phyloP scores from a whole-genome alignment of 2,888 invertebrate species.

The Eupithecia exiguata region DNA sequence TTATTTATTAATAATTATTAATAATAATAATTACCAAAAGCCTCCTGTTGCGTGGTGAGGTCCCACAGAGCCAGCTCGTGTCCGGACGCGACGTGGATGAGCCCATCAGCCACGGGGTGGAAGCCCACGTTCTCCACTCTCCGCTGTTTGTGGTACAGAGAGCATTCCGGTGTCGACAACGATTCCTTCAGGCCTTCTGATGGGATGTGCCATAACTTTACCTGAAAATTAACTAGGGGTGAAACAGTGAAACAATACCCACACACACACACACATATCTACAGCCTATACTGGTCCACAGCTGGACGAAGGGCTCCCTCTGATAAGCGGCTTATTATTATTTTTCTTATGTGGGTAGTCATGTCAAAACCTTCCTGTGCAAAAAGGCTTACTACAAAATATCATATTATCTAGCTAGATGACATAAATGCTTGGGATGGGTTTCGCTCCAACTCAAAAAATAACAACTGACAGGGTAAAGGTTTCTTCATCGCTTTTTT shows the following conservation, averaged over 20 bases:
- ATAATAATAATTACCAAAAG: slow-evolving; percentile 83
- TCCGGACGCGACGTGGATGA: slow-evolving; percentile 93
- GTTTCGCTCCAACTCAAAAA: too few species aligned
- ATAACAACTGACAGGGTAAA: too few species aligned
- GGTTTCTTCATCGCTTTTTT: too few species aligned
- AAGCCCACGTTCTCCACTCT: slow-evolving; percentile 95
- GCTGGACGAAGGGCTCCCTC: too few species aligned
- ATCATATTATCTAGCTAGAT: too few species aligned
- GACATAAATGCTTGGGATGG: too few species aligned
- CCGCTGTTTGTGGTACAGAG: slow-evolving; percentile 91
- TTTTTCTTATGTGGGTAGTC: too few species aligned
- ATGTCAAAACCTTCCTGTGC: too few species aligned
- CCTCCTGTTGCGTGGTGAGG: slow-evolving; percentile 90
- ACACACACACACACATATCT: neutral
- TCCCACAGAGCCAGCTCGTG: slow-evolving; percentile 94
- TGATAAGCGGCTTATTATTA: too few species aligned
- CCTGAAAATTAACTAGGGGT: slow-evolving; percentile 68
- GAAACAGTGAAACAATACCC: neutral
- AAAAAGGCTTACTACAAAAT: too few species aligned
- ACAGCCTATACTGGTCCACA: too few species aligned
- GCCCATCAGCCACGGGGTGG: slow-evolving; percentile 94
- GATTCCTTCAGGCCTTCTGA: slow-evolving; percentile 90
- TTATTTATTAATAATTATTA: too few species aligned
- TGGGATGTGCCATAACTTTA: slow-evolving; percentile 96
- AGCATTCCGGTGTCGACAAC: slow-evolving; percentile 90